Percentiles rank a stretch among this genome's conserved stretches.
Conservation (phyloP, 2,797 vertebrate species). For the Merluccius polli region DNA sequence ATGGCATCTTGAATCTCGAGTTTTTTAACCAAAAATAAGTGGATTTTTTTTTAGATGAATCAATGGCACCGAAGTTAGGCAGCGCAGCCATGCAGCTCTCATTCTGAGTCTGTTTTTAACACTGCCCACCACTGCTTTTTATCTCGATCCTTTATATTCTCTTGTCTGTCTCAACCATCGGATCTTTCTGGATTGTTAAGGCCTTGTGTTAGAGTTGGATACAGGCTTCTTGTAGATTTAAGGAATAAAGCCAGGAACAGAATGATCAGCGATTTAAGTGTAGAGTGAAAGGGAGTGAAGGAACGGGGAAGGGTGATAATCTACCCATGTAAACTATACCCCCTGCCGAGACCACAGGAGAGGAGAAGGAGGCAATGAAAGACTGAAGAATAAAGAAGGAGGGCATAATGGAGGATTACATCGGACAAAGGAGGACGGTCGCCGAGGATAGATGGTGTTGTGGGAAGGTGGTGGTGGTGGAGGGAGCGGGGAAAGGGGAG, state of each 20-base stretch:
- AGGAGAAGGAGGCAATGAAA: slow-evolving; percentile 22
- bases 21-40: not conserved
- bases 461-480: slow-evolving; percentile 26
- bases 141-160: not conserved
- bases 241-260: slow-evolving; percentile 27
- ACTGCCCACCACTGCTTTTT: not conserved
- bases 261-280: not conserved
- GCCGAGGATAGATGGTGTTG: slow-evolving; percentile 34
- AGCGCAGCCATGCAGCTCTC: not conserved
- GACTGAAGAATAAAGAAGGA: slow-evolving; percentile 43
- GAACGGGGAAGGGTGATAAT: not conserved
- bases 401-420: not conserved
- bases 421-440: slow-evolving; percentile 40
- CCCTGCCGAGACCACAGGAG: slow-evolving; percentile 6
- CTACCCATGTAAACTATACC: not conserved
- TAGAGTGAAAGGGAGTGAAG: not conserved
- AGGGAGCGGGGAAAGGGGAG: slow-evolving; percentile 31
- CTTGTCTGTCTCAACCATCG: not conserved
- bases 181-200: not conserved
- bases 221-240: slow-evolving; percentile 35
- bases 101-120: not conserved
- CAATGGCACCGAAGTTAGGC: not conserved
- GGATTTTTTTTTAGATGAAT: not conserved
- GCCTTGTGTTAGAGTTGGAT: not conserved
- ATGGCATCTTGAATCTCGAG: not conserved